Evolutionary conservation across 2,113 vertebrate genomes (phyloP).

Genomic region (Myotis brandtii): DNA sequence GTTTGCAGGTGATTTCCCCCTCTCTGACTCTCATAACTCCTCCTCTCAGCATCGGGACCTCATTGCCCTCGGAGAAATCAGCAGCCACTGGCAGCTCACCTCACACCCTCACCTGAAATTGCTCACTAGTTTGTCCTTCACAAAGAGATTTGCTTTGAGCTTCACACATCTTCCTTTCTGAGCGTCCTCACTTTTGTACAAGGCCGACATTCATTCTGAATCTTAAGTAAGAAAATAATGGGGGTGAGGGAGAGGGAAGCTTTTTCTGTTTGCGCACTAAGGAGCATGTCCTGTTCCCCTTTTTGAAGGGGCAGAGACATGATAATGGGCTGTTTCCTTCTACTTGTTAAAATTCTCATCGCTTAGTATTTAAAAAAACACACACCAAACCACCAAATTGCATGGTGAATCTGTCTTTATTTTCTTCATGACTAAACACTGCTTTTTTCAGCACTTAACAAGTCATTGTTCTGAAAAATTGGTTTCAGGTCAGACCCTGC

Average conservation of each 20-base stretch:
- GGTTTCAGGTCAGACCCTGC: conserved; percentile 81
- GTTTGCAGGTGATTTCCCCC: neutral
- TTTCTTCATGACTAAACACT: conserved; percentile 86
- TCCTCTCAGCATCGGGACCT: neutral
- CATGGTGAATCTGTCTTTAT: conserved; percentile 80
- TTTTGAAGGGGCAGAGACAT: conserved; percentile 73
- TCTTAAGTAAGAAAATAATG: conserved; percentile 73
- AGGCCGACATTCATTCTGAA: conserved; percentile 62
- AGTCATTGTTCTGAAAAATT: conserved; percentile 86
- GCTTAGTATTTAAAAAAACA: conserved; percentile 60
- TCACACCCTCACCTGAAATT: conserved; percentile 49
- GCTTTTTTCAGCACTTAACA: conserved; percentile 83
- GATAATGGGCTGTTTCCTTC: conserved; percentile 74
- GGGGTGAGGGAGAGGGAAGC: neutral
- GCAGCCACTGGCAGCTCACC: neutral
- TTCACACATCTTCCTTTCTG: conserved; percentile 16
- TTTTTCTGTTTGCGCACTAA: conserved; percentile 77
- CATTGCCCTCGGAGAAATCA: neutral
- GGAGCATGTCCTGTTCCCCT: conserved; percentile 61
- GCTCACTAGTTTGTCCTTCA: conserved; percentile 75
- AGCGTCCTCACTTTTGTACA: conserved; percentile 54
- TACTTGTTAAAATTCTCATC: conserved; percentile 78
- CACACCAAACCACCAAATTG: conserved; percentile 73
- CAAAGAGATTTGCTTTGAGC: conserved; percentile 75
- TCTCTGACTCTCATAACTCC: neutral